Percentiles rank a stretch among this genome's conserved stretches.
Evolutionary conservation across 2,113 vertebrate genomes (phyloP).

Genomic region (Aptenodytes patagonicus): DNA sequence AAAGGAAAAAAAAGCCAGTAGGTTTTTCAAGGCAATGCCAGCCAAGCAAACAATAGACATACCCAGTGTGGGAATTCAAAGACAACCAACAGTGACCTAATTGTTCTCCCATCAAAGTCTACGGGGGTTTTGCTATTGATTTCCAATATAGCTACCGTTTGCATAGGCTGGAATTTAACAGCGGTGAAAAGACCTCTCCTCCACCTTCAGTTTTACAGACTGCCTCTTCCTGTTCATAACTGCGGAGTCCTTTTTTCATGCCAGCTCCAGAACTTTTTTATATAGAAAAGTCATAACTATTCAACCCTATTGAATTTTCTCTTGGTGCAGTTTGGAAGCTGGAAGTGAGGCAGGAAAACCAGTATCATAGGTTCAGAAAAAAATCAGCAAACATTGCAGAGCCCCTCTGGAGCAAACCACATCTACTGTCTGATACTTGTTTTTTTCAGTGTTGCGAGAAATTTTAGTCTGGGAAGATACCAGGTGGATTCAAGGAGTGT

Average conservation of each 20-base stretch:
- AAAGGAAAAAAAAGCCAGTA: not conserved
- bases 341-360: not conserved
- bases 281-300: conserved; percentile 13
- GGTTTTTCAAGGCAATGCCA: not conserved
- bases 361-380: not conserved
- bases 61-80: not conserved
- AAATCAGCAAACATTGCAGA: not conserved
- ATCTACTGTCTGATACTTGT: not conserved
- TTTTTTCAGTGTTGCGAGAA: not conserved
- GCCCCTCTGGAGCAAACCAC: not conserved
- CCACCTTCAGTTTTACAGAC: conserved; percentile 2
- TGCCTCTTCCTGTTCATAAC: not conserved
- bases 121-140: not conserved
- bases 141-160: not conserved
- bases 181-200: not conserved
- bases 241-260: not conserved
- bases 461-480: not conserved
- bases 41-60: not conserved
- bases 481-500: not conserved
- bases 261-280: not conserved
- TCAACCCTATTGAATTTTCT: not conserved
- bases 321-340: not conserved
- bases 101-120: not conserved
- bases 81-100: conserved; percentile 4
- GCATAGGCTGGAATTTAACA: not conserved